These are phyloP conservation scores for Epinotia brunnichana DNA, from an alignment of 2,888 invertebrate species.

Conservation along the genomic window DNA sequence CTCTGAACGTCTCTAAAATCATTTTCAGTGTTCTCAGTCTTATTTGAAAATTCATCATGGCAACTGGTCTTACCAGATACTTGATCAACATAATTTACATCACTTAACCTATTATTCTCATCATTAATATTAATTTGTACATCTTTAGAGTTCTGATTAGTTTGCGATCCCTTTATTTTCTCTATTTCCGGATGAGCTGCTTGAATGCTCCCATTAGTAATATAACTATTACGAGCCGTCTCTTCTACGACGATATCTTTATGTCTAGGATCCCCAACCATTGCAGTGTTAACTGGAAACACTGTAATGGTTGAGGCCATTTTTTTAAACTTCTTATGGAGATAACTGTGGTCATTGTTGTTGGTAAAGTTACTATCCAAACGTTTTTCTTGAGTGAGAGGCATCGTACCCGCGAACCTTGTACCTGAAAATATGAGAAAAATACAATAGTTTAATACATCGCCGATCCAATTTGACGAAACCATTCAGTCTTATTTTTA, in stretches of 20 bases:
- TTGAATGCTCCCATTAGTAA: slow-evolving; percentile 77
- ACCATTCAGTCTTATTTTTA: too few species aligned
- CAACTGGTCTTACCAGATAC: slow-evolving; percentile 82
- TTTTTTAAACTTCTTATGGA: slow-evolving; percentile 97
- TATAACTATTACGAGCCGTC: slow-evolving; percentile 65
- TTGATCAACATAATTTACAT: slow-evolving; percentile 79
- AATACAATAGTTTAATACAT: not conserved
- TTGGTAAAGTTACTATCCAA: slow-evolving; percentile 78
- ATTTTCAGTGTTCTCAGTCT: slow-evolving; percentile 82
- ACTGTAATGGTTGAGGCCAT: slow-evolving; percentile 86
- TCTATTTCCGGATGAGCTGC: slow-evolving; percentile 79
- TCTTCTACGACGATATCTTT: slow-evolving; percentile 67
- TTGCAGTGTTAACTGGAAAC: slow-evolving; percentile 66
- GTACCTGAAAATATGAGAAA: slow-evolving; percentile 68
- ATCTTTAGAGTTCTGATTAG: slow-evolving; percentile 69
- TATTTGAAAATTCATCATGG: slow-evolving; percentile 81
- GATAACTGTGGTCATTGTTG: slow-evolving; percentile 89
- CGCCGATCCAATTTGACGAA: too few species aligned
- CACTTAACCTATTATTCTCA: slow-evolving; percentile 77
- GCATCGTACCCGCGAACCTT: slow-evolving; percentile 76
- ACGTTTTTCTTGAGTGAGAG: slow-evolving; percentile 80
- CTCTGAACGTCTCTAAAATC: slow-evolving; percentile 79
- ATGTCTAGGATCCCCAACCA: slow-evolving; percentile 65
- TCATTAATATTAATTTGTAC: slow-evolving; percentile 83
- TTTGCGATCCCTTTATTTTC: slow-evolving; percentile 69